Base-by-base conservation (phyloP, 2,113 vertebrate species). In the Oncorhynchus clarkii region DNA sequence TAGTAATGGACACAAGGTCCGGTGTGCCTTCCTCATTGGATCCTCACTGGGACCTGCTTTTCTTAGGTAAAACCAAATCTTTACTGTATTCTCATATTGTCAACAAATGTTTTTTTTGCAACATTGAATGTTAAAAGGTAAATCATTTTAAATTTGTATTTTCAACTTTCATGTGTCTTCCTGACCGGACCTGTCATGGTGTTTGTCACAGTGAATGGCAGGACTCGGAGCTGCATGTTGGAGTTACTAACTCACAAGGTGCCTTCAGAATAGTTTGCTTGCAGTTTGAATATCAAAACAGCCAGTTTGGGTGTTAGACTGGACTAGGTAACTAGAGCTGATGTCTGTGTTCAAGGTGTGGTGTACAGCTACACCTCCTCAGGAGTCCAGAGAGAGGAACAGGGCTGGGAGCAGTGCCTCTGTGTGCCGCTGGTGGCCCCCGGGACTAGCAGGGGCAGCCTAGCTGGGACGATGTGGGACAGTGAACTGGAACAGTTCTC, bases 391-490 rank as follows among this genome's bases (percentile, higher is more conserved):
- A 86, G 78, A 69, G 93, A 90, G 0, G 49, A 16, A 2, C 64
- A 18, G 0, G 94, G 95, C 4, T 97, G 96, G 96, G 94, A 96
- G 45, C 88, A 95, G 85, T 94, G 94, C 71, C 67, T 96, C 1
- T 79, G 86, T 0, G 2, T 96, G 29, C 93, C 91, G 0, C 85
- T 96, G 8, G 74, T 95, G 26, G 93, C 92, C 74, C 93, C 94
- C 0, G 84, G 83, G 81, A 85, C 4, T 54, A 16, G 51, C 51
- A 18, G 13, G 3, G 49, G 16, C 49, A 54, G 14, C 49, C 16
- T 54, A 89, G 85, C 60, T 16, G 16, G 80, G 4, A 78, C 88
- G 39, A 91, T 86, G 4, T 97, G 96, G 95, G 93, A 97, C 74
- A 0, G 2, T 1, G 92, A 94, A 76, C 90, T 96, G 70, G 90